A percentile compares a stretch with the other conserved stretches of the same genome.
These are phyloP conservation scores for Xanthia icteritia DNA, from an alignment of 2,888 invertebrate genomes.

Conservation along the genomic window DNA sequence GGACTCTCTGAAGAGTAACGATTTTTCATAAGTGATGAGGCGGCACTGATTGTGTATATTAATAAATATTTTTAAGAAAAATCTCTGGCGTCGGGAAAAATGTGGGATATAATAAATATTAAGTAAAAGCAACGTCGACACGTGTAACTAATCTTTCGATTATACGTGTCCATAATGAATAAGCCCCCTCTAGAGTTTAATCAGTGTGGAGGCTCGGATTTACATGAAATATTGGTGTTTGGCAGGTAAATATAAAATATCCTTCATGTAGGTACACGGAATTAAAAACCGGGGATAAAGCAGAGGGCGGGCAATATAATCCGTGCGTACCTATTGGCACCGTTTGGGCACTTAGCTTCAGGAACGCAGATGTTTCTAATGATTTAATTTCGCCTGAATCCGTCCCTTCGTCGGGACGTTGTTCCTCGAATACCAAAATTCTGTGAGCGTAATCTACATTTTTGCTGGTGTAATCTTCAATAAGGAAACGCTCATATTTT, in stretches of 20 bases:
- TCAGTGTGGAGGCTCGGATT: slow-evolving; percentile 70
- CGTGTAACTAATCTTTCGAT: slow-evolving; percentile 87
- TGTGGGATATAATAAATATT: slow-evolving; percentile 84
- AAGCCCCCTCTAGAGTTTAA: slow-evolving; percentile 75
- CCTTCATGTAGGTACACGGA: slow-evolving; percentile 51
- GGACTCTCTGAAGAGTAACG: slow-evolving; percentile 85
- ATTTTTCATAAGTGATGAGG: slow-evolving; percentile 90
- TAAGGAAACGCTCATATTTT: slow-evolving; percentile 61
- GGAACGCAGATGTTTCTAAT: slow-evolving; percentile 83
- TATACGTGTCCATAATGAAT: slow-evolving; percentile 79
- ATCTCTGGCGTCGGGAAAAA: slow-evolving; percentile 80
- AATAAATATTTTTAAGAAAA: slow-evolving; percentile 89
- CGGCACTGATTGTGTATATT: slow-evolving; percentile 89
- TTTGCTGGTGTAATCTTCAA: slow-evolving; percentile 61
- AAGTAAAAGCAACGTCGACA: slow-evolving; percentile 83
- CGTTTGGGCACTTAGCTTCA: slow-evolving; percentile 70
- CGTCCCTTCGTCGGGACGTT: slow-evolving; percentile 70
- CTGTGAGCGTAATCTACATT: slow-evolving; percentile 64
- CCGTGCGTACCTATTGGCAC: slow-evolving; percentile 69
- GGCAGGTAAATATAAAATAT: slow-evolving; percentile 69
- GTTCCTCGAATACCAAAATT: slow-evolving; percentile 76
- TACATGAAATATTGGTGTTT: slow-evolving; percentile 72
- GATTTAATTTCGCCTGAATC: slow-evolving; percentile 84
- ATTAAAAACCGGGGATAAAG: slow-evolving; percentile 64
- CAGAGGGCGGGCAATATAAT: slow-evolving; percentile 67